Base-by-base conservation (phyloP, 2,888 invertebrate species). In the Drosophila niveifrons region DNA sequence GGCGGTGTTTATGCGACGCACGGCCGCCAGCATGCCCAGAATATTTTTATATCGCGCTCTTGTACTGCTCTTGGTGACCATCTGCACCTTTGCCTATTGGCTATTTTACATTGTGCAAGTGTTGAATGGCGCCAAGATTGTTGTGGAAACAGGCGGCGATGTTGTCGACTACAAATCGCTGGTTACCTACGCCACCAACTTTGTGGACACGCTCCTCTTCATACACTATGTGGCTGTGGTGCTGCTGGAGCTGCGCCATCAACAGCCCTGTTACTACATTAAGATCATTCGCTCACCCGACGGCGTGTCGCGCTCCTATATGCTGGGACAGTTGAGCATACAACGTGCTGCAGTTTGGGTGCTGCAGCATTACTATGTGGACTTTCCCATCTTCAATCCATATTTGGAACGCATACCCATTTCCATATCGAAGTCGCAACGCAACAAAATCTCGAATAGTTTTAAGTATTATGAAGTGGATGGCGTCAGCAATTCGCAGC, bases 391-490 rank as follows among this genome's bases (percentile, higher is more conserved):
- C 78, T 99, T 98, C 91, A 99, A 99, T 93, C 98, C 98, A 0
- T 98, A 98, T 92, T 94, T 98, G 89, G 98, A 98, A 91, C 95
- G 97, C 74, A 94, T 98, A 87, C 98, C 98, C 2, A 96, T 97
- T 73, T 96, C 97, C 0, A 96, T 97, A 78, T 96, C 97, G 0
- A 97, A 97, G 92, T 96, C 96, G 0, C 95, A 95, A 80, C 93
- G 95, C 31, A 96, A 96, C 91, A 95, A 95, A 80, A 92, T 92
- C 56, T 95, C 94, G 0, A 95, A 96, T 48, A 97, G 96, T 92
- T 98, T 98, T 90, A 99, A 99, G 92, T 98, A 99, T 91, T 99
- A 99, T 92, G 98, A 99, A 92, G 98, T 99, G 7, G 99, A 99
- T 90, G 97, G 95, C 4, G 95, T 96, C 0, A 95, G 94, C 80